These are phyloP conservation scores for Myotis findleyi DNA, from an alignment of 2,797 vertebrate species.

Conservation along the genomic window DNA sequence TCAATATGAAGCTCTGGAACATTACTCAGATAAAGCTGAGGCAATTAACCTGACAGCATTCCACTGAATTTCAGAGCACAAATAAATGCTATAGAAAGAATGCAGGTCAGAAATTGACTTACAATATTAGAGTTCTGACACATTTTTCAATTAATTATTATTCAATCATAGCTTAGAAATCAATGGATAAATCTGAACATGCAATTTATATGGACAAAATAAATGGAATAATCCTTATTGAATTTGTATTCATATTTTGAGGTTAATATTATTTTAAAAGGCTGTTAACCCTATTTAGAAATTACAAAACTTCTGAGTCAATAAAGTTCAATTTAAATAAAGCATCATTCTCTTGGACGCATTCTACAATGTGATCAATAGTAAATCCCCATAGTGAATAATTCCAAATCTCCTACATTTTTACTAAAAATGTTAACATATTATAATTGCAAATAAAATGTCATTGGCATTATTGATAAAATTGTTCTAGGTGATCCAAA, in stretches of 20 bases:
- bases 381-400: neutral
- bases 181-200: constrained; percentile 74
- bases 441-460: constrained; percentile 7
- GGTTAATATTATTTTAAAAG: constrained; percentile 46
- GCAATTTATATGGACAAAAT: constrained; percentile 58
- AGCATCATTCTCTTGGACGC: neutral
- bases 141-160: constrained; percentile 68
- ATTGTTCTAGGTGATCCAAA: neutral
- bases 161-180: constrained; percentile 75
- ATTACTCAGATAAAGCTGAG: constrained; percentile 76
- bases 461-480: constrained; percentile 16
- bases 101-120: constrained; percentile 60
- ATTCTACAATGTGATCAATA: neutral
- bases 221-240: constrained; percentile 50
- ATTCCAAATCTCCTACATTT: neutral
- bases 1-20: constrained; percentile 71
- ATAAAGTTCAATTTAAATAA: constrained; percentile 46
- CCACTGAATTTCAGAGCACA: constrained; percentile 71
- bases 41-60: constrained; percentile 80
- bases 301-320: constrained; percentile 53
- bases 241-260: constrained; percentile 74
- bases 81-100: constrained; percentile 71
- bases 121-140: constrained; percentile 48
- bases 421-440: constrained; percentile 9
- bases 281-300: constrained; percentile 45